Conservation (phyloP, 2,113 vertebrate genomes). For the Hypanus sabinus region DNA sequence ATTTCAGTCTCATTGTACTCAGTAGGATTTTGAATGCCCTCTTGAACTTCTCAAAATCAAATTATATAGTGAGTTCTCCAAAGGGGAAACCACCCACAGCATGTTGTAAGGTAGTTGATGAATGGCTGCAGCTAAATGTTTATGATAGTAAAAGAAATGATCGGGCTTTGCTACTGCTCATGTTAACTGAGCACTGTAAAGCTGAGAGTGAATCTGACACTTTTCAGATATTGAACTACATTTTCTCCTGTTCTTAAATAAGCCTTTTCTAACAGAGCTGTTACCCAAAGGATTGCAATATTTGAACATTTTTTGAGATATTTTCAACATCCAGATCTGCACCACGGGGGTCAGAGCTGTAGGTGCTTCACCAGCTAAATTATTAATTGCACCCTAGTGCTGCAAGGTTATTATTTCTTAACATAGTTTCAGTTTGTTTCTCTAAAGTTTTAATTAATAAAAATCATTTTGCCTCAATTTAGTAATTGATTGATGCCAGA, state of each 20-base stretch:
- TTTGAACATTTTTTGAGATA: background rate
- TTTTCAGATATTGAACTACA: background rate
- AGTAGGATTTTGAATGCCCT: background rate
- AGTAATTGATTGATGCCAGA: background rate
- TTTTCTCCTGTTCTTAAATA: background rate
- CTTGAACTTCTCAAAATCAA: background rate
- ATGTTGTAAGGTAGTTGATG: background rate
- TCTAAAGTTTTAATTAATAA: constrained; percentile 9
- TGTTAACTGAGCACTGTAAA: background rate
- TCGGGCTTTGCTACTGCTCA: background rate
- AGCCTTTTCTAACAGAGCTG: constrained; percentile 9
- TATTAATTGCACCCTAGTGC: constrained; percentile 14
- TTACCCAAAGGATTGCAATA: background rate
- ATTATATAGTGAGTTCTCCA: background rate
- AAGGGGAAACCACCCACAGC: background rate
- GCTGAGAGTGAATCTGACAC: background rate
- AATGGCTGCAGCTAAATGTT: background rate
- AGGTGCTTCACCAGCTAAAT: background rate
- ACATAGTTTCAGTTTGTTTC: background rate
- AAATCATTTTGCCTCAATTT: background rate
- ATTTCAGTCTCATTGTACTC: background rate
- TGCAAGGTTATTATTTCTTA: constrained; percentile 25
- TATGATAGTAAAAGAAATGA: background rate
- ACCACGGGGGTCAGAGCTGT: background rate
- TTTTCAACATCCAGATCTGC: background rate